Base-by-base conservation (phyloP, 2,797 vertebrate species). In the Molossus alvarezi region DNA sequence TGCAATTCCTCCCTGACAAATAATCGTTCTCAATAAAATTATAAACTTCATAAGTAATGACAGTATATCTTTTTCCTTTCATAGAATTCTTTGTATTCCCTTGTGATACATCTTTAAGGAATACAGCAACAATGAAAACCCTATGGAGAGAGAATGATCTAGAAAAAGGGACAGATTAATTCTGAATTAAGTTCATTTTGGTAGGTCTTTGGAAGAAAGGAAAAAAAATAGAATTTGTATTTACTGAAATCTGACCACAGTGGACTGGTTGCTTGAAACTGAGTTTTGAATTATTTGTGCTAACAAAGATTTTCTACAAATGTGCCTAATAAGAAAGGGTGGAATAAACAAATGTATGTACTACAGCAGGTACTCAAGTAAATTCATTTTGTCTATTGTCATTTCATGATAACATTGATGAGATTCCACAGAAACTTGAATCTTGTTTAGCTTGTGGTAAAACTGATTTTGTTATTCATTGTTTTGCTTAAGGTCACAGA, bases 251-350 rank as follows among this genome's bases (percentile, higher is more conserved):
- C 48, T 58, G 18, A 82, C 79, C 17, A 72, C 5, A 53, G n/a
- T 93, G 51, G 29, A 20, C 11, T 88, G 7, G 8, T n/a, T 85
- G 11, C 58, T 93, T 81, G 13, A 88, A 95, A 85, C 20, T 41
- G 77, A 60, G 41, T 82, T 93, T 80, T 92, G 64, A 90, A 79
- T 82, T 90, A 90, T 65, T 90, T 92, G 97, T 83, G 21, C 29
- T 88, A 2, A 76, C 94, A 91, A 91, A 51, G 8, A 58, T 58
- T 81, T 87, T 90, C 92, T 81, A 73, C 9, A 91, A 82, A 85
- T 86, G n/a, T 83, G 7, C 8, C 11, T 72, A 84, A 83, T 7
- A 71, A 58, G 13, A 69, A 84, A 83, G 9, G 65, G 1, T 85
- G 2, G 57, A 93, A 72, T 53, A 4, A 72, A 51, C 90, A 65